A percentile compares a stretch with the other conserved stretches of the same genome.
Evolutionary conservation across 2,888 invertebrate species (phyloP).

Genomic region (Conchocele bisecta): DNA sequence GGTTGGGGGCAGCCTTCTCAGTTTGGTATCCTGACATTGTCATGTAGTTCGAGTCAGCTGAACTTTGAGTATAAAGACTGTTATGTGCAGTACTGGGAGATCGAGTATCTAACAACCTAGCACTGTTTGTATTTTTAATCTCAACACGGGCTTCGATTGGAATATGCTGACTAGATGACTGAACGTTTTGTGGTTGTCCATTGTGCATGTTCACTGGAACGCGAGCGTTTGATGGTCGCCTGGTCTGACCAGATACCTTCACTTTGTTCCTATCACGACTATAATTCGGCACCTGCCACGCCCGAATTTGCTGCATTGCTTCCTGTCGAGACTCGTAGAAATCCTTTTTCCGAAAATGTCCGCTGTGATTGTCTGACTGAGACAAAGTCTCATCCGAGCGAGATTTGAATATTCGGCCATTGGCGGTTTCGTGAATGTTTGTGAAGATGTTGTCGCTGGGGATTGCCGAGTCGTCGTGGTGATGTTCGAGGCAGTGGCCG

Average conservation of each 20-base stretch:
- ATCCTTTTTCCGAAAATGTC: constrained; percentile 85
- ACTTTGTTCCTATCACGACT: constrained; percentile 54
- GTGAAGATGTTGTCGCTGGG: constrained; percentile 72
- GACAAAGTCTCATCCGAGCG: constrained; percentile 81
- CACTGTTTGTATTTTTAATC: constrained; percentile 24
- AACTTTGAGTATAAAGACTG: constrained; percentile 26
- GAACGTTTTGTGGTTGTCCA: too few relatives aligned
- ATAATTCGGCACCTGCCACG: constrained; percentile 74
- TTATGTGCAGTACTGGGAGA: constrained; percentile 28
- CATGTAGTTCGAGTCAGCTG: constrained; percentile 48
- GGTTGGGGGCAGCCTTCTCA: constrained; percentile 63
- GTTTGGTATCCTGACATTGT: constrained; percentile 42
- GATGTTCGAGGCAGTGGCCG: constrained; percentile 76
- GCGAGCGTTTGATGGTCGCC: too few relatives aligned
- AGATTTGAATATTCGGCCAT: constrained; percentile 76
- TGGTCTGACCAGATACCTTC: too few relatives aligned
- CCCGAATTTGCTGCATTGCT: constrained; percentile 77
- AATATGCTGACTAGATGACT: constrained; percentile 24
- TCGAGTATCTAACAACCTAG: constrained; percentile 16
- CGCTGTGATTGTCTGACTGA: constrained; percentile 86
- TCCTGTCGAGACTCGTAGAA: constrained; percentile 76
- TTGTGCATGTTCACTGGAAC: too few relatives aligned
- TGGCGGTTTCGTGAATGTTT: constrained; percentile 70
- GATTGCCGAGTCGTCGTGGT: constrained; percentile 77
- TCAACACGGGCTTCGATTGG: constrained; percentile 50